Conservation (phyloP, 2,888 invertebrate genomes). For the Pyrochroa serraticornis region DNA sequence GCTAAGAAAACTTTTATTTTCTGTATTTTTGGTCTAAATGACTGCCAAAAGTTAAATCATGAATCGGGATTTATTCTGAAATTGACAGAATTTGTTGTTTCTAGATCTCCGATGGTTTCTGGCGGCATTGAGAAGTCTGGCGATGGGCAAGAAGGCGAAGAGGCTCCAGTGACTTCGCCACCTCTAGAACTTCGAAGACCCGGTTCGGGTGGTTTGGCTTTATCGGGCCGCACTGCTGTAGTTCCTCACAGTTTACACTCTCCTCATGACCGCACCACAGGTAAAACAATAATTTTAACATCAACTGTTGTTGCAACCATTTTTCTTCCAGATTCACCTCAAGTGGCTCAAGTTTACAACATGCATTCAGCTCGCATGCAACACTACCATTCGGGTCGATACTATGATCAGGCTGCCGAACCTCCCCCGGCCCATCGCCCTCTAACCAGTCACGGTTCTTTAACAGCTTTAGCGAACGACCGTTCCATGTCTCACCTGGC, state of each 20-base stretch:
- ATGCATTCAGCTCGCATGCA: slow-evolving; percentile 61
- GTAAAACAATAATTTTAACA: slow-evolving; percentile 47
- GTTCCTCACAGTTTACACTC: slow-evolving; percentile 74
- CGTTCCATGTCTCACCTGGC: slow-evolving; percentile 53
- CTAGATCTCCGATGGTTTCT: slow-evolving; percentile 62
- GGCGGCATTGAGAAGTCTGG: slow-evolving; percentile 66
- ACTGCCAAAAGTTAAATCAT: background rate
- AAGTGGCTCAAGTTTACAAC: slow-evolving; percentile 69
- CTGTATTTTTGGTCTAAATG: no score
- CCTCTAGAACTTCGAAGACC: slow-evolving; percentile 74
- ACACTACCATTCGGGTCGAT: slow-evolving; percentile 56
- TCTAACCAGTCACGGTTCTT: slow-evolving; percentile 55
- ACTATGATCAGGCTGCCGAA: slow-evolving; percentile 66
- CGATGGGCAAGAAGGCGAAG: slow-evolving; percentile 58
- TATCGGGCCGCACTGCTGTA: slow-evolving; percentile 63
- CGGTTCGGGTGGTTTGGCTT: slow-evolving; percentile 59
- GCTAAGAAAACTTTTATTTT: no score
- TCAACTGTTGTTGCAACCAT: background rate
- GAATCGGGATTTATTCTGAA: background rate
- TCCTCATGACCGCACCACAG: slow-evolving; percentile 71
- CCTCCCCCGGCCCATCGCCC: slow-evolving; percentile 67
- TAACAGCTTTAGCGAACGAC: slow-evolving; percentile 54
- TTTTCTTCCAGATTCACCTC: slow-evolving; percentile 64
- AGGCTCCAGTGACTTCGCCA: slow-evolving; percentile 61
- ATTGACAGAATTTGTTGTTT: slow-evolving; percentile 8